A percentile compares a stretch with the other conserved stretches of the same genome.
These are phyloP conservation scores for Halcyon badia DNA, from an alignment of 2,797 vertebrate genomes.

Conservation along the genomic window DNA sequence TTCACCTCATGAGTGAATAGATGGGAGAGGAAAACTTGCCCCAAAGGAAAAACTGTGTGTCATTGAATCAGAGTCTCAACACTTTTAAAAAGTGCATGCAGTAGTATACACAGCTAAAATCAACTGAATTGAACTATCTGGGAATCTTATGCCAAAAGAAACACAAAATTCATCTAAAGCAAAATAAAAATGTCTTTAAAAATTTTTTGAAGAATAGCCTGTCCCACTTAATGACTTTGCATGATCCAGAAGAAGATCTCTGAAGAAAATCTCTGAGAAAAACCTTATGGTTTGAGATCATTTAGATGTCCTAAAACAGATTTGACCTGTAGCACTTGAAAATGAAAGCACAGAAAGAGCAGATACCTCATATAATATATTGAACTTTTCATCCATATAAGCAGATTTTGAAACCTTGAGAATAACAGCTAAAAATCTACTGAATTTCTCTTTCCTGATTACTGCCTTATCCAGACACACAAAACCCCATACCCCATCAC, in stretches of 20 bases:
- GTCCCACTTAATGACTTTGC: not conserved
- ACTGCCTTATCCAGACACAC: not conserved
- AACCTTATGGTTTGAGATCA: not conserved
- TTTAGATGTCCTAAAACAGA: not conserved
- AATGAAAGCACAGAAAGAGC: not conserved
- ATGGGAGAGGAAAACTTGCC: not conserved
- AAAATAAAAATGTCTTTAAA: not conserved
- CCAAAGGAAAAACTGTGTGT: not conserved
- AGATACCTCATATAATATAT: not conserved
- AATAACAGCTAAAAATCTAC: not conserved
- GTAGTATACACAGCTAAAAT: not conserved
- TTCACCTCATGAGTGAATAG: not conserved
- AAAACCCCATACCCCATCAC: not conserved
- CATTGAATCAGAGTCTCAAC: not conserved
- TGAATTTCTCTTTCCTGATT: not conserved
- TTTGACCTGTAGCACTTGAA: not conserved
- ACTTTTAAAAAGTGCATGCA: not conserved
- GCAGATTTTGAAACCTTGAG: not conserved
- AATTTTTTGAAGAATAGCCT: not conserved
- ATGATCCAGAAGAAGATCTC: not conserved
- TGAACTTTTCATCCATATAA: not conserved
- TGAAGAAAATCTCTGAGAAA: not conserved
- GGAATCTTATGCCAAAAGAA: constrained; percentile 12
- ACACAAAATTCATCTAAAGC: not conserved
- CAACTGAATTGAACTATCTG: not conserved